Conservation (phyloP, 2,113 vertebrate species). For the Apodemus speciosus region DNA sequence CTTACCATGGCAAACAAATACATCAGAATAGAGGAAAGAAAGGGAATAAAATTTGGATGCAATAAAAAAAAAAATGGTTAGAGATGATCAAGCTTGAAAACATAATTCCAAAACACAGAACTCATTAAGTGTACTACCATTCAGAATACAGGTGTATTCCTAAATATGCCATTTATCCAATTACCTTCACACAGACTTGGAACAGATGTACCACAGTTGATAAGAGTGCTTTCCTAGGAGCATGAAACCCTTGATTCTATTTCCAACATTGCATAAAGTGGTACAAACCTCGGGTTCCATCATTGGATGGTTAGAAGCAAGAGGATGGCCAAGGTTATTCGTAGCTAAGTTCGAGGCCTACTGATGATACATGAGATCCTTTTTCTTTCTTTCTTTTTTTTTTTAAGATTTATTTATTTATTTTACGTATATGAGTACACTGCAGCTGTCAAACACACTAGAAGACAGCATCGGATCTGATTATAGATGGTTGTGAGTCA, state of each 20-base stretch:
- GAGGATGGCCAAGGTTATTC: neutral
- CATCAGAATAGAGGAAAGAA: neutral
- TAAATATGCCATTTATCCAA: constrained; percentile 19
- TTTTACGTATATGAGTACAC: too few species aligned
- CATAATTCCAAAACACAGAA: neutral
- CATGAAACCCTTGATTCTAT: neutral
- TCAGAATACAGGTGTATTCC: neutral
- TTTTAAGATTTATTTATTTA: too few species aligned
- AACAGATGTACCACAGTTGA: neutral
- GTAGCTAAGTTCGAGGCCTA: neutral
- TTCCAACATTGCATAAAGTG: neutral
- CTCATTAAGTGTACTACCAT: neutral
- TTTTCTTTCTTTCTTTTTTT: too few species aligned
- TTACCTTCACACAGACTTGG: neutral
- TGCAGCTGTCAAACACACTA: too few species aligned
- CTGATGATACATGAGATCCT: neutral
- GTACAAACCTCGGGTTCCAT: neutral
- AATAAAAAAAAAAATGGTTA: neutral
- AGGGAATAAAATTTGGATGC: neutral
- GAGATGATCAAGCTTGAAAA: neutral
- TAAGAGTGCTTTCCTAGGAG: neutral
- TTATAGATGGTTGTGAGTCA: too few species aligned
- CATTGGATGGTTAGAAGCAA: neutral
- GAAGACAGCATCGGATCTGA: too few species aligned
- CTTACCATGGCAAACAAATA: neutral